A percentile compares a stretch with the other conserved stretches of the same genome.
Conservation (phyloP, 2,113 vertebrate species). For the Capricornis sumatraensis region DNA sequence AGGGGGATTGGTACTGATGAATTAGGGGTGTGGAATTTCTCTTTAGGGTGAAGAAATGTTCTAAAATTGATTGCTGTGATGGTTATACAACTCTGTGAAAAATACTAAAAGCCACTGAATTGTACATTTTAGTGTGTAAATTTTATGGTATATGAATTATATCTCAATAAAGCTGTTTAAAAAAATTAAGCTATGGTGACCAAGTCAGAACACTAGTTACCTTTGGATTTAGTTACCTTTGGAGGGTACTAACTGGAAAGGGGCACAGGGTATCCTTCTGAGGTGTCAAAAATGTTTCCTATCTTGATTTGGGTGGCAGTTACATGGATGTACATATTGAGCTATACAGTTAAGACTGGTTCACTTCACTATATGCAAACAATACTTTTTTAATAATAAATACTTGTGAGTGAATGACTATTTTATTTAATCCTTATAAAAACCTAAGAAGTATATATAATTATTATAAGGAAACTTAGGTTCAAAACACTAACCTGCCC, state of each 20-base stretch:
- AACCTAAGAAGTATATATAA: background rate
- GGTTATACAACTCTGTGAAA: background rate
- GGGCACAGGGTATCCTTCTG: background rate
- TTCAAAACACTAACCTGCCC: background rate
- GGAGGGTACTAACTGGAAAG: background rate
- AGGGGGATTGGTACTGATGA: background rate
- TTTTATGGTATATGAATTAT: background rate
- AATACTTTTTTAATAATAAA: background rate
- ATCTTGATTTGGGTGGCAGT: background rate
- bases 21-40: background rate
- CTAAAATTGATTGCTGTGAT: background rate
- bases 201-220: background rate
- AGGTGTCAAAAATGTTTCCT: background rate
- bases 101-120: background rate
- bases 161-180: background rate
- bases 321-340: background rate
- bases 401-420: background rate
- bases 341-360: background rate
- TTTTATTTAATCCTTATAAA: constrained; percentile 13
- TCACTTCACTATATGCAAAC: background rate
- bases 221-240: background rate
- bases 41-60: background rate
- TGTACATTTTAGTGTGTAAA: background rate
- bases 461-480: background rate
- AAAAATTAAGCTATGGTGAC: background rate